Conservation (phyloP, 2,113 vertebrate genomes). For the cat (Felis catus) region DNA sequence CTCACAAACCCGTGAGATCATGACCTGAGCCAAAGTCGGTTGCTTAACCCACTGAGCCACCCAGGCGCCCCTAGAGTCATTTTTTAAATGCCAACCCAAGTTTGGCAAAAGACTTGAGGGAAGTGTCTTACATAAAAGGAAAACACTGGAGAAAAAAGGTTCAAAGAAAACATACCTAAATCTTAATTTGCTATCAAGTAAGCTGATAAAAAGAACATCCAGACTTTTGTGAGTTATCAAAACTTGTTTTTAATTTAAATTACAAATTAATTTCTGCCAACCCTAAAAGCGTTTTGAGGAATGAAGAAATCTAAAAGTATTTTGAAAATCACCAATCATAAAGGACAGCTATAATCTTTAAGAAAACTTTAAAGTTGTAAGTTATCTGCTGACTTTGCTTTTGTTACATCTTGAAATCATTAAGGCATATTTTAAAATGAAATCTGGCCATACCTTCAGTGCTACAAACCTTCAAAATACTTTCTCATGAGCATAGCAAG, state of each 20-base stretch:
- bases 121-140: not conserved
- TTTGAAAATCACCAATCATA: conserved; percentile 18
- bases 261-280: conserved; percentile 38
- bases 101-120: not conserved
- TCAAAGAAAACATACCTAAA: conserved; percentile 11
- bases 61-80: not conserved
- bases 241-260: conserved; percentile 45
- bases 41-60: no score
- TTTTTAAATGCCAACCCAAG: not conserved
- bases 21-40: no score
- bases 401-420: not conserved
- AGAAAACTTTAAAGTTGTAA: not conserved
- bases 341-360: not conserved
- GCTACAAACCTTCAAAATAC: not conserved
- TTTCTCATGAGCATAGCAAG: not conserved
- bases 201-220: not conserved
- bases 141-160: not conserved
- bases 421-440: conserved; percentile 9
- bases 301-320: not conserved
- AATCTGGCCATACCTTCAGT: not conserved
- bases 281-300: not conserved
- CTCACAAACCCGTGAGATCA: no score
- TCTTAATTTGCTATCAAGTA: not conserved
- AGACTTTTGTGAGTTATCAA: conserved; percentile 27
- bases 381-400: conserved; percentile 27